phyloP scores from a whole-genome alignment of 2,888 invertebrate species.

The Iselma pallidipennis region DNA sequence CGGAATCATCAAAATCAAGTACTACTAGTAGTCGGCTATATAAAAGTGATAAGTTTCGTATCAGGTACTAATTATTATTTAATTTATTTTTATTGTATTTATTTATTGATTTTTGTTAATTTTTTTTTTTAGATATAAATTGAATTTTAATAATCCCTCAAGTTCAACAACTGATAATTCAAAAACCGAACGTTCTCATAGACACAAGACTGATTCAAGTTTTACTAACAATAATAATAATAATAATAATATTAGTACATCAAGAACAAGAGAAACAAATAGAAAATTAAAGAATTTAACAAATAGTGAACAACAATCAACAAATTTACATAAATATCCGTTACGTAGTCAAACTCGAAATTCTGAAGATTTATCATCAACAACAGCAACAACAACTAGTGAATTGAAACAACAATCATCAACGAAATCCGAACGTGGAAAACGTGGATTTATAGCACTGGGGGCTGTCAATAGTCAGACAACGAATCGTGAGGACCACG shows the following conservation, averaged over 20 bases:
- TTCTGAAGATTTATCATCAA: conserved; percentile 9
- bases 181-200: conserved; percentile 1
- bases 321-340: conserved; percentile 49
- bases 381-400: no score
- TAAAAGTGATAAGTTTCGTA: conserved; percentile 6
- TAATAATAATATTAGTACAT: neutral
- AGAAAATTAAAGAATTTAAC: neutral
- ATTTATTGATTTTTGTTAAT: neutral
- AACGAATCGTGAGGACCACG: conserved; percentile 43
- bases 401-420: conserved; percentile 11
- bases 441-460: conserved; percentile 59
- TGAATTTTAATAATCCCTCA: conserved; percentile 6
- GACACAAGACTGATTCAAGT: neutral
- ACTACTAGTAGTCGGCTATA: conserved; percentile 20
- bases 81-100: neutral
- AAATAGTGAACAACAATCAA: neutral
- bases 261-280: neutral
- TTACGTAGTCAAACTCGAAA: conserved; percentile 54
- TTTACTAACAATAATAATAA: conserved; percentile 4
- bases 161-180: conserved; percentile 5
- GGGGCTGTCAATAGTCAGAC: conserved; percentile 58
- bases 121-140: conserved; percentile 11
- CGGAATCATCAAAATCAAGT: conserved; percentile 18
- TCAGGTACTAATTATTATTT: conserved; percentile 11
- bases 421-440: conserved; percentile 28